Evolutionary conservation across 2,888 invertebrate genomes (phyloP), one percentile per base, ranked within the genome.

Genomic region (Drosophila vallismaia): DNA sequence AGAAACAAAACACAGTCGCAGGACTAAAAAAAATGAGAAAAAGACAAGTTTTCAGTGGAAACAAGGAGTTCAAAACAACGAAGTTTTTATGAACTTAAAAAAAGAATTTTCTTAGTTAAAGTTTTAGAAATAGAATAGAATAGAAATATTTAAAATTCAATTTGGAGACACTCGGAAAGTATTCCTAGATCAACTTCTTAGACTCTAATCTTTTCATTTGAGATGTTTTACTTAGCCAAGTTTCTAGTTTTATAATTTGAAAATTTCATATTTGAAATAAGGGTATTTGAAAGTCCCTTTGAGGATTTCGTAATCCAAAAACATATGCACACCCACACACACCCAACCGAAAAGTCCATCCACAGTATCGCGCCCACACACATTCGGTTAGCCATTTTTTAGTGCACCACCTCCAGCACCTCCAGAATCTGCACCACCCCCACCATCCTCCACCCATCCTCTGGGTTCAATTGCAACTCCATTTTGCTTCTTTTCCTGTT

Each of bases 371-470:
- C 81, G 86, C 86, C 79, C 81, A 80, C 84, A 86, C 84, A 80
- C 81, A 83, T 83, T 83, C 75, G 83, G 83, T 83, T 83, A 83
- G 85, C 82, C 82, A 83, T 85, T 83, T 83, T 83, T 85, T 85
- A 84, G 79, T 79, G 80, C 72, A 38, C 63, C 49, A 10, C 29
- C 44, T 33, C 3, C 33, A 7, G 7, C 1, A 7, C 33, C 10
- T 33, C 33, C 33, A 8, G 28, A 1, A 5, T 5, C 28, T 12
- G 42, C 4, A 8, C 40, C 40, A 40, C 40, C 40, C 29, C 48
- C 59, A 28, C 2, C 38, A 19, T 56, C 14, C 14, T 14, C 10
- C 14, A 12, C 31, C 10, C 3, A 26, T 19, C 28, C 24, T 56
- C 64, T 64, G 54, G 67, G 24, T 60, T 54, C 74, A 71, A 68